Evolutionary conservation across 2,113 vertebrate species (phyloP).

Genomic region (Muscicapa adusta): DNA sequence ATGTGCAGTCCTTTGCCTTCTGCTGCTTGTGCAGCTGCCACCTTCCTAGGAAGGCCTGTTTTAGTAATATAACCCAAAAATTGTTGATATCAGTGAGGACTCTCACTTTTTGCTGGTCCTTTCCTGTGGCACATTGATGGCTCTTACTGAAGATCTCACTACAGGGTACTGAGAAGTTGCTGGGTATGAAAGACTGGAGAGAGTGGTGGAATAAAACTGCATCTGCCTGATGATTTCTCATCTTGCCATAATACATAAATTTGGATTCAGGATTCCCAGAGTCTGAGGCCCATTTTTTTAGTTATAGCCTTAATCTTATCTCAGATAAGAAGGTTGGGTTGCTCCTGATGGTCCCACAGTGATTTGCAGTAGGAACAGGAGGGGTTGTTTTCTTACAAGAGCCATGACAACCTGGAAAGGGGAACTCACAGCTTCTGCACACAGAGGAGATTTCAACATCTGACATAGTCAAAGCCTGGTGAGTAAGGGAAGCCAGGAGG

Average conservation of each 20-base stretch:
- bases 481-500: not conserved
- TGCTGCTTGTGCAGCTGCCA: not conserved
- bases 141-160: not conserved
- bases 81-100: not conserved
- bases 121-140: not conserved
- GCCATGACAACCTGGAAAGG: conserved; percentile 37
- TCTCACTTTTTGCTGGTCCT: not conserved
- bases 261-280: not conserved
- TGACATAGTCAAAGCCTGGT: not conserved
- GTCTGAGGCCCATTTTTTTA: not conserved
- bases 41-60: not conserved
- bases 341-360: not conserved
- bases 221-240: not conserved
- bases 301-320: not conserved
- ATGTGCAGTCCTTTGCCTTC: not conserved
- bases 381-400: not conserved
- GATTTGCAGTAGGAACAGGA: not conserved
- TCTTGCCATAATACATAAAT: not conserved
- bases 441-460: conserved; percentile 49
- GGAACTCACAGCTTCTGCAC: conserved; percentile 17
- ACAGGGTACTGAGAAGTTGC: not conserved
- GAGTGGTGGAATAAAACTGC: not conserved
- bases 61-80: not conserved
- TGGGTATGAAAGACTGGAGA: not conserved
- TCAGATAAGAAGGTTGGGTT: not conserved